Base-by-base conservation (phyloP, 2,797 vertebrate species). In the Hylomyscus alleni region DNA sequence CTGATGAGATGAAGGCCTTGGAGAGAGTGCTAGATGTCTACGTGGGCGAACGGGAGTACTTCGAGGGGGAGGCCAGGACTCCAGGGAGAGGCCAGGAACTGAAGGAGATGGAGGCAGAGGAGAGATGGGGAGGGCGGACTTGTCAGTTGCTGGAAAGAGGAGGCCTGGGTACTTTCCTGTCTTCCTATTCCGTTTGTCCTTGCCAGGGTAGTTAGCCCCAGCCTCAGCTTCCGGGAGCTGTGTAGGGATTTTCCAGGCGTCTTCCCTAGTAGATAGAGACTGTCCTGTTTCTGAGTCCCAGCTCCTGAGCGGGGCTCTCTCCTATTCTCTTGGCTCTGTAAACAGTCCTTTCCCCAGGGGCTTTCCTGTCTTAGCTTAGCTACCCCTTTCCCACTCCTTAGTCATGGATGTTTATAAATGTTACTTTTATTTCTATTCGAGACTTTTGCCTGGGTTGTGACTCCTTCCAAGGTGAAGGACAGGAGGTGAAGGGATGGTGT, bases 331-430 rank as follows among this genome's bases (percentile, higher is more conserved):
- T 62, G 14, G 67, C 44, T 58, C 86, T 34, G 62, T 22, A 37
- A 9, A 12, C 50, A 19, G 1, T 15, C 22, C 50, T 40, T 60
- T 3, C 7, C 22, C 8, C 26, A 1, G 15, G 0, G 11, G 22
- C 37, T 13, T n/a, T 5, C 0, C 29, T 34, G 4, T 19, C 37
- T 37, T 69, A 81, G 17, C 20, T 73, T 40, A 60, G 29, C 44
- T 1, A 5, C 44, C n/a, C 26, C 9, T 73, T 60, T 65, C 22
- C 81, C 29, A 37, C 34, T 4, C 47, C 47, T 67, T 83, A 47
- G 37, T 56, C 75, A 50, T 56, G 73, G 81, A 17, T n/a, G 3
- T 56, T 80, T 65, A 37, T 76, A 52, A 62, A 85, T 67, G 4
- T 24, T 22, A 12, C 44, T 44, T 44, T 93, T 44, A 44, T 44